Evolutionary conservation across 2,888 invertebrate species (phyloP).

Genomic region (Pristionchus arcanus): DNA sequence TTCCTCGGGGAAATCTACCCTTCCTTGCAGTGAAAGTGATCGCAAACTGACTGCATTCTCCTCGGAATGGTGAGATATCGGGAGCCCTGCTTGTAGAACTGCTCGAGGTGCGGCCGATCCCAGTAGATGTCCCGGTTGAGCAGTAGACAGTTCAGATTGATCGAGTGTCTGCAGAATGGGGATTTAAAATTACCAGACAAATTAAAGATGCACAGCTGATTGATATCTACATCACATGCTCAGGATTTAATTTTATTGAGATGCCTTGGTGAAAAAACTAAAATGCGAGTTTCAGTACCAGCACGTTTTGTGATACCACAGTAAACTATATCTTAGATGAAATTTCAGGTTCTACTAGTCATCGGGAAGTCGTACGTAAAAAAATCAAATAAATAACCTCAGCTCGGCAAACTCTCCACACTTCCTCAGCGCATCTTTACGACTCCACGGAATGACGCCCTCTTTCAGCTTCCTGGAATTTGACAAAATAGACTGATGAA

Average conservation of each 20-base stretch:
- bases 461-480: conserved; percentile 59
- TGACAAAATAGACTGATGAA: no score
- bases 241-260: no score
- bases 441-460: conserved; percentile 73
- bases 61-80: conserved; percentile 83
- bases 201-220: no score
- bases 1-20: no score
- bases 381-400: conserved; percentile 54
- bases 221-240: no score
- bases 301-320: no score
- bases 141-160: conserved; percentile 94
- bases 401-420: conserved; percentile 74
- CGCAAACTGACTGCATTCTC: conserved; percentile 62
- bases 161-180: conserved; percentile 84
- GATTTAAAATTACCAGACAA: background rate
- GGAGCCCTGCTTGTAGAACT: conserved; percentile 89
- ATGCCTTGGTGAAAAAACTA: no score
- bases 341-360: no score
- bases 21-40: no score
- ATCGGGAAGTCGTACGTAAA: no score
- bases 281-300: no score
- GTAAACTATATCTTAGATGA: no score
- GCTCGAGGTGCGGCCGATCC: conserved; percentile 93
- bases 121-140: conserved; percentile 97
- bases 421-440: conserved; percentile 69